Conservation (phyloP, 2,113 vertebrate species). For the Onychostoma macrolepis region DNA sequence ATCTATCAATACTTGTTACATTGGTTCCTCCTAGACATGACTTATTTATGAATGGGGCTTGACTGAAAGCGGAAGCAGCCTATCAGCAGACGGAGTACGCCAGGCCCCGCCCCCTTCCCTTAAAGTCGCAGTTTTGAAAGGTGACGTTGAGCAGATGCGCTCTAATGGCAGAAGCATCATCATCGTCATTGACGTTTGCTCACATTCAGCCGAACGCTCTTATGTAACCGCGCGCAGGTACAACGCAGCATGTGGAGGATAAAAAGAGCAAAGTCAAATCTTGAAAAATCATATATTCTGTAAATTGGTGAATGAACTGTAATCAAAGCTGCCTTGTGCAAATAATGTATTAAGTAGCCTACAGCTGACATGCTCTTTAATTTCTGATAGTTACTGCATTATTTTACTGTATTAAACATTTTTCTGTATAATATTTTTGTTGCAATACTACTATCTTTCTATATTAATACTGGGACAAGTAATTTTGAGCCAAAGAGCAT, state of each 20-base stretch:
- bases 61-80: constrained; percentile 65
- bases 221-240: constrained; percentile 5
- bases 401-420: too few relatives aligned
- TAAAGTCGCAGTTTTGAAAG: constrained; percentile 61
- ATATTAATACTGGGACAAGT: too few relatives aligned
- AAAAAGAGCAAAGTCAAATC: background rate
- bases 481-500: too few relatives aligned
- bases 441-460: too few relatives aligned
- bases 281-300: background rate
- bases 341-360: background rate
- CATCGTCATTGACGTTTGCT: background rate
- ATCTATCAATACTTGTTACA: constrained; percentile 53
- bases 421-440: too few relatives aligned
- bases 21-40: constrained; percentile 60
- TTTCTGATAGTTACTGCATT: too few relatives aligned
- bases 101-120: constrained; percentile 54
- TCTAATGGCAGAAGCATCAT: background rate
- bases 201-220: background rate
- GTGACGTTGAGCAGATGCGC: background rate
- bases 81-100: constrained; percentile 54
- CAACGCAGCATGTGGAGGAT: background rate
- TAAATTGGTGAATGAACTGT: background rate
- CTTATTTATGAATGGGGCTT: constrained; percentile 84
- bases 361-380: too few relatives aligned
- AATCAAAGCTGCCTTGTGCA: background rate